Conservation (phyloP, 2,113 vertebrate genomes). For the Platanista minor region DNA sequence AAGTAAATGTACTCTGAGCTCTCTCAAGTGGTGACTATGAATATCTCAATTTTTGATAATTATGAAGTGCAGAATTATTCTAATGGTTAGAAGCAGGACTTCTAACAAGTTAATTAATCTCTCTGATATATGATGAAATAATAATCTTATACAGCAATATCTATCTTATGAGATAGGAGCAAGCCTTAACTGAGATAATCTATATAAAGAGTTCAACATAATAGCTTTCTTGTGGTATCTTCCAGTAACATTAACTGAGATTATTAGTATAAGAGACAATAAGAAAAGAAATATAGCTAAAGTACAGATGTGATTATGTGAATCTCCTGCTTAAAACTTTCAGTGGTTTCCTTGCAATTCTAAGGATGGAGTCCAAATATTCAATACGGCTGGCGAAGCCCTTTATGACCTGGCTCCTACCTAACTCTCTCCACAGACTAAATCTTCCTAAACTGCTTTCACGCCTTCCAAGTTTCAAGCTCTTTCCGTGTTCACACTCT, state of each 20-base stretch:
- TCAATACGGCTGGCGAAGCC: background rate
- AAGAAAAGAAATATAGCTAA: background rate
- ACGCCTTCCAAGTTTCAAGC: background rate
- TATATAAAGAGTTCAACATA: background rate
- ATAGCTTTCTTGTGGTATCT: background rate
- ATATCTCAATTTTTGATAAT: slow-evolving; percentile 21
- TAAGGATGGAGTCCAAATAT: background rate
- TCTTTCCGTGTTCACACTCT: background rate
- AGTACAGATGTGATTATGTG: background rate
- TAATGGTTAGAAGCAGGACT: background rate
- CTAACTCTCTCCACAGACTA: background rate
- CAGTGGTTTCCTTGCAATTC: background rate
- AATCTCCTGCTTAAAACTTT: background rate
- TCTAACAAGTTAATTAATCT: slow-evolving; percentile 14
- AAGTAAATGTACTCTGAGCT: background rate
- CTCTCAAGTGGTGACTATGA: background rate
- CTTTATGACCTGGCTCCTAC: background rate
- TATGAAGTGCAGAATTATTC: slow-evolving; percentile 11
- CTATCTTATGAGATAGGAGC: background rate
- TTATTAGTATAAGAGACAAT: background rate
- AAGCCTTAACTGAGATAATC: background rate
- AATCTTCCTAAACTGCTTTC: background rate
- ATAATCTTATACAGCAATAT: background rate
- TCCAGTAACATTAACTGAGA: background rate
- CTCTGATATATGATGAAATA: background rate